A percentile compares a stretch with the other conserved stretches of the same genome.
These are phyloP conservation scores for Cheilosia vernalis DNA, from an alignment of 2,888 invertebrate genomes.

Conservation along the genomic window DNA sequence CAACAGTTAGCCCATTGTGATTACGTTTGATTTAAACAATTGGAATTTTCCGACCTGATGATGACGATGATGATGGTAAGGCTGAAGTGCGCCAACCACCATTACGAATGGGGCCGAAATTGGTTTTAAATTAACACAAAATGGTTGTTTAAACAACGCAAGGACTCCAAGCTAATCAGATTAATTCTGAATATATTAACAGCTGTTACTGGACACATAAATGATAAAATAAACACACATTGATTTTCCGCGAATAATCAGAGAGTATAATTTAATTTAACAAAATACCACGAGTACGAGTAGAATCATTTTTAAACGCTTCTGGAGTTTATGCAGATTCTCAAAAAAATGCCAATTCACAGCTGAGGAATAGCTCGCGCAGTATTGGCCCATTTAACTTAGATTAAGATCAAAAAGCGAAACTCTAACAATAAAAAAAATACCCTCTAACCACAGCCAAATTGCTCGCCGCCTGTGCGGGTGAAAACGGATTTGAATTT, in stretches of 20 bases:
- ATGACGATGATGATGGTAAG: conserved; percentile 33
- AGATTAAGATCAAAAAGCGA: conserved; percentile 46
- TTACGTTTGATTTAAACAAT: conserved; percentile 68
- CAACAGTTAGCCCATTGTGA: conserved; percentile 67
- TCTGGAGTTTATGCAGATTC: background rate
- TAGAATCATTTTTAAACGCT: background rate
- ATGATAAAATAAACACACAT: conserved; percentile 53
- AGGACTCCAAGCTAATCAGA: conserved; percentile 70
- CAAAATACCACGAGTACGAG: background rate
- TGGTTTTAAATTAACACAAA: conserved; percentile 71
- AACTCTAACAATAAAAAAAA: conserved; percentile 14
- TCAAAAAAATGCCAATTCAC: background rate
- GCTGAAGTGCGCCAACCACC: conserved; percentile 36
- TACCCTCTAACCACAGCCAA: conserved; percentile 21
- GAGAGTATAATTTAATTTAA: background rate
- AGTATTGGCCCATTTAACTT: background rate
- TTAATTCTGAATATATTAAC: conserved; percentile 71
- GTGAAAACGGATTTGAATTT: conserved; percentile 28
- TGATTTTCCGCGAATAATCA: conserved; percentile 53
- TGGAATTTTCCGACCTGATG: conserved; percentile 41
- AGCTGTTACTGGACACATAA: conserved; percentile 58
- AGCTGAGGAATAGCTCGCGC: conserved; percentile 14
- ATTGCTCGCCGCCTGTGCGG: conserved; percentile 6
- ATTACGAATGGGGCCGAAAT: conserved; percentile 40
- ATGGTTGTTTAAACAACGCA: conserved; percentile 60